Evolutionary conservation across 1,140 invertebrate species (phyloP).

Genomic region (Drosophila pandora): DNA sequence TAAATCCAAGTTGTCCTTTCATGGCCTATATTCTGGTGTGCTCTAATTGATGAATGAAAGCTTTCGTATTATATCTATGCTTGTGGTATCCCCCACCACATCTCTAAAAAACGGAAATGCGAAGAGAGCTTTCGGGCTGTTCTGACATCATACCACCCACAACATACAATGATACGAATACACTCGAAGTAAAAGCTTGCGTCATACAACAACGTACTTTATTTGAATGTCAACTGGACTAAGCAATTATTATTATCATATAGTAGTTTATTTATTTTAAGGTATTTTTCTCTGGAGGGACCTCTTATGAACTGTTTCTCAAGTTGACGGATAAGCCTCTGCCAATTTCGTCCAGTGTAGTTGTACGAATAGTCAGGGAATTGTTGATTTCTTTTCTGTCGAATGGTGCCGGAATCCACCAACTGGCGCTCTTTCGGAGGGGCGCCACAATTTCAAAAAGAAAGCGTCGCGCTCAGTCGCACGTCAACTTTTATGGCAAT

Average conservation of each 20-base stretch:
- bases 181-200: neutral
- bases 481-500: constrained; percentile 61
- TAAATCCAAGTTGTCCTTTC: constrained; percentile 24
- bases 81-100: neutral
- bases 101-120: neutral
- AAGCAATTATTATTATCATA: too few relatives aligned
- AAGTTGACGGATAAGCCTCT: too few relatives aligned
- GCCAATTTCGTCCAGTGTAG: neutral
- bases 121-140: constrained; percentile 15
- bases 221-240: neutral
- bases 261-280: neutral
- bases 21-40: neutral
- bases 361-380: constrained; percentile 11
- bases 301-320: too few relatives aligned
- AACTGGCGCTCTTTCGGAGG: constrained; percentile 51
- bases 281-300: too few relatives aligned
- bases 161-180: constrained; percentile 20
- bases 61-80: constrained; percentile 3
- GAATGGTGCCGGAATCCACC: constrained; percentile 29
- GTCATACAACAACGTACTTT: neutral
- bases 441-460: constrained; percentile 71
- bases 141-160: constrained; percentile 72
- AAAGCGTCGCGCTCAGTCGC: constrained; percentile 68
- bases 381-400: constrained; percentile 50
- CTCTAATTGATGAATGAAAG: constrained; percentile 12